Conservation (phyloP, 1,140 invertebrate genomes). For the Andrena cerasifolii region DNA sequence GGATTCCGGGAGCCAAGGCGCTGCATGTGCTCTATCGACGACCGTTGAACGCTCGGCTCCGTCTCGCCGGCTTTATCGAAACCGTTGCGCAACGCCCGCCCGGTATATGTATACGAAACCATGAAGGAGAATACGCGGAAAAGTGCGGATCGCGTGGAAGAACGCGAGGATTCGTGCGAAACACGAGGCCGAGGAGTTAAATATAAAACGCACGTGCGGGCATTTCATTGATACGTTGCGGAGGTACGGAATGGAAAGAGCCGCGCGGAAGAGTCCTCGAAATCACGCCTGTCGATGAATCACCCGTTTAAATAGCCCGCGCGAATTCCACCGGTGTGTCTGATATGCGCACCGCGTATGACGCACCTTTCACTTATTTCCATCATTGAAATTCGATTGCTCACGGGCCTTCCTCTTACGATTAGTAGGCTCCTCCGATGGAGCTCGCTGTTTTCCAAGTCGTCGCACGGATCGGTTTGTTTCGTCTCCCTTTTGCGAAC, state of each 20-base stretch:
- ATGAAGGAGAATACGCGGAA: neutral
- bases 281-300: slow-evolving; percentile 21
- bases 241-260: neutral
- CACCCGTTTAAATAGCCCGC: slow-evolving; percentile 41
- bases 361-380: slow-evolving; percentile 33
- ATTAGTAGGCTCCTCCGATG: neutral
- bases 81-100: too few species aligned
- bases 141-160: neutral
- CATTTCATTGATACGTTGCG: slow-evolving; percentile 4
- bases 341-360: slow-evolving; percentile 10
- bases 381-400: slow-evolving; percentile 20
- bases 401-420: neutral
- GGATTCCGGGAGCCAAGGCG: too few species aligned
- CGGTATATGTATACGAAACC: too few species aligned
- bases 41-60: too few species aligned
- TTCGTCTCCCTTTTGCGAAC: too few species aligned
- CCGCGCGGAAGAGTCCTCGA: slow-evolving; percentile 4
- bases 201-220: neutral
- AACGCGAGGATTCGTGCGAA: neutral
- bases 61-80: too few species aligned
- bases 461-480: too few species aligned
- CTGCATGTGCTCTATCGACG: too few species aligned
- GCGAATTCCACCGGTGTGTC: slow-evolving; percentile 3
- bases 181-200: neutral
- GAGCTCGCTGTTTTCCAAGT: too few species aligned